A percentile compares a stretch with the other conserved stretches of the same genome.
Conservation (phyloP, 2,797 vertebrate species). For the Simalia tracyae region DNA sequence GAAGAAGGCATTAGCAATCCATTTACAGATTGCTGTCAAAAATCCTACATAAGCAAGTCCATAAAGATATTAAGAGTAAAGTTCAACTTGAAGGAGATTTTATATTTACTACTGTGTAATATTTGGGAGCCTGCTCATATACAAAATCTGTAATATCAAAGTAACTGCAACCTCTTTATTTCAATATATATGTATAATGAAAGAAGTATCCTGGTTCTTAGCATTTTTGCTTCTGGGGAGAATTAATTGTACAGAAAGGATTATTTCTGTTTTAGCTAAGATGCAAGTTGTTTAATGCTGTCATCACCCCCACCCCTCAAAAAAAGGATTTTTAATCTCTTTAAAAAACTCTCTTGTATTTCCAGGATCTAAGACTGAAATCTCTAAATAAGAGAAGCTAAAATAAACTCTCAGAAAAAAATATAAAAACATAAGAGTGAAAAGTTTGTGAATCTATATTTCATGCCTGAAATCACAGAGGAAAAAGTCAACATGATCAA, state of each 20-base stretch:
- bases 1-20: no score
- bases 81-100: no score
- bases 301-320: neutral
- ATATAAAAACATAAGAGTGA: constrained; percentile 50
- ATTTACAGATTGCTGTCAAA: no score
- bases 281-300: constrained; percentile 21
- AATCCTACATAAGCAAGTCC: no score
- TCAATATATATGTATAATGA: neutral
- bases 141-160: constrained; percentile 5
- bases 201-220: constrained; percentile 8
- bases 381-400: constrained; percentile 56
- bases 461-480: constrained; percentile 58
- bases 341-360: constrained; percentile 23
- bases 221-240: neutral
- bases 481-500: constrained; percentile 60
- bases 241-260: constrained; percentile 7
- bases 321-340: neutral
- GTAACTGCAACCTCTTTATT: constrained; percentile 21
- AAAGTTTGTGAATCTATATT: constrained; percentile 60
- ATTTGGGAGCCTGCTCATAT: neutral
- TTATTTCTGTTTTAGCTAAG: constrained; percentile 48
- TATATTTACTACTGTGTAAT: no score
- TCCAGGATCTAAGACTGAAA: constrained; percentile 34
- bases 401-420: constrained; percentile 38
- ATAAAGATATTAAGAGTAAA: no score